A percentile compares a stretch with the other conserved stretches of the same genome.
Evolutionary conservation across 2,113 vertebrate genomes (phyloP).

Genomic region (Carassius carassius): DNA sequence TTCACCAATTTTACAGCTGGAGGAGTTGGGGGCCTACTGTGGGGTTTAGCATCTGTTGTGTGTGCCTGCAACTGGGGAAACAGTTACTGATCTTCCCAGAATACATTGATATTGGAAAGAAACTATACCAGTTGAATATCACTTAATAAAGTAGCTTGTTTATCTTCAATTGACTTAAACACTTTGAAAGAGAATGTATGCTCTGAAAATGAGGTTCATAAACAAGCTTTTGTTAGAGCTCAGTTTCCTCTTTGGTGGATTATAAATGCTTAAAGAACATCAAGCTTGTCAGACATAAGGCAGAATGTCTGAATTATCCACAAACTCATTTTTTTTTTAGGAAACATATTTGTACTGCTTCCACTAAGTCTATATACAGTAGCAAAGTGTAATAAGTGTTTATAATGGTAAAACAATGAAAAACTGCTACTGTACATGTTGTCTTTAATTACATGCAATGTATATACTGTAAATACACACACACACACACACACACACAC

Average conservation of each 20-base stretch:
- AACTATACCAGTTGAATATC: background rate
- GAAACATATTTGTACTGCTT: no score
- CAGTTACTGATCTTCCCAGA: background rate
- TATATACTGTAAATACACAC: no score
- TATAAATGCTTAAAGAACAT: background rate
- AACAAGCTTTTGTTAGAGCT: background rate
- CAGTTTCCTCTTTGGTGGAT: slow-evolving; percentile 17
- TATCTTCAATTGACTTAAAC: background rate
- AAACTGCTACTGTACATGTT: background rate
- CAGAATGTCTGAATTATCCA: background rate
- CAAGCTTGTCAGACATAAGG: background rate
- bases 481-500: no score
- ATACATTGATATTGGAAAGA: background rate
- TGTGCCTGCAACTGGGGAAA: slow-evolving; percentile 1
- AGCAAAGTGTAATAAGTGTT: background rate
- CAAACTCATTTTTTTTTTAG: background rate
- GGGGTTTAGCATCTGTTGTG: slow-evolving; percentile 30
- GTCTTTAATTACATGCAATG: no score
- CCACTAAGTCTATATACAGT: background rate
- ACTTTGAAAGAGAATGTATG: background rate
- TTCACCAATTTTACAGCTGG: slow-evolving; percentile 52
- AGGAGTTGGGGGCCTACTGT: background rate
- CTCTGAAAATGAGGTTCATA: background rate
- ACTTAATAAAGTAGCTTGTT: slow-evolving; percentile 1
- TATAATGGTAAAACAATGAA: background rate